These are phyloP conservation scores for Hydraecia micacea DNA, from an alignment of 2,888 invertebrate species.

Conservation along the genomic window DNA sequence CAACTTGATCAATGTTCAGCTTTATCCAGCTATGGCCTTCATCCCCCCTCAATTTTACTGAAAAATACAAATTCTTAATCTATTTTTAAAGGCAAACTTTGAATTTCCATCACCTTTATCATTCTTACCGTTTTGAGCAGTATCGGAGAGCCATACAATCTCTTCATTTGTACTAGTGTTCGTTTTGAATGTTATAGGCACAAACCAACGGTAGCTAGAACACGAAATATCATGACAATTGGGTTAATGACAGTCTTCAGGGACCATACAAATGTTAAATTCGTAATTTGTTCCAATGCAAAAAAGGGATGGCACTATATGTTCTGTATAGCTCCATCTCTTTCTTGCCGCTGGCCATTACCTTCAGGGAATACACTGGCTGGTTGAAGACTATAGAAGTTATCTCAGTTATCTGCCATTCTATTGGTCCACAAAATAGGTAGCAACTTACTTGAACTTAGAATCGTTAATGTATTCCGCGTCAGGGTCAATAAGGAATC, in stretches of 20 bases:
- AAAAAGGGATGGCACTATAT: not conserved
- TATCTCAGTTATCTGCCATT: not conserved
- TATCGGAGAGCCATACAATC: conserved; percentile 83
- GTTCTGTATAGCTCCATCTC: not conserved
- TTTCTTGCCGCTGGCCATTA: not conserved
- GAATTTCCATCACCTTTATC: not conserved
- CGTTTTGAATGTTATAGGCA: conserved; percentile 95
- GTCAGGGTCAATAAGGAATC: conserved; percentile 93
- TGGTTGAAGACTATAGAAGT: not conserved
- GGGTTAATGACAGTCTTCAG: no score
- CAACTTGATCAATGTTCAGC: conserved; percentile 95
- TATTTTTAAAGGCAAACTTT: not conserved
- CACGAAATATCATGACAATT: not conserved
- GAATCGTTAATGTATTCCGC: conserved; percentile 88
- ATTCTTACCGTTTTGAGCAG: conserved; percentile 77
- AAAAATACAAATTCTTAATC: conserved; percentile 60
- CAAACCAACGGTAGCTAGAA: conserved; percentile 95
- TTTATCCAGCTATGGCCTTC: conserved; percentile 92
- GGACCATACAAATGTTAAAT: not conserved
- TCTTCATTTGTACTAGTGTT: conserved; percentile 81
- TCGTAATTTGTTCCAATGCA: not conserved
- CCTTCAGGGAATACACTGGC: not conserved
- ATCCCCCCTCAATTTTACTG: conserved; percentile 89
- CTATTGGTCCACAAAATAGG: not conserved
- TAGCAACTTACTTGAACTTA: conserved; percentile 84